Percentiles rank a stretch among this genome's conserved stretches.
Conservation (phyloP, 1,140 invertebrate species). For the Macrocentrus cingulum region DNA sequence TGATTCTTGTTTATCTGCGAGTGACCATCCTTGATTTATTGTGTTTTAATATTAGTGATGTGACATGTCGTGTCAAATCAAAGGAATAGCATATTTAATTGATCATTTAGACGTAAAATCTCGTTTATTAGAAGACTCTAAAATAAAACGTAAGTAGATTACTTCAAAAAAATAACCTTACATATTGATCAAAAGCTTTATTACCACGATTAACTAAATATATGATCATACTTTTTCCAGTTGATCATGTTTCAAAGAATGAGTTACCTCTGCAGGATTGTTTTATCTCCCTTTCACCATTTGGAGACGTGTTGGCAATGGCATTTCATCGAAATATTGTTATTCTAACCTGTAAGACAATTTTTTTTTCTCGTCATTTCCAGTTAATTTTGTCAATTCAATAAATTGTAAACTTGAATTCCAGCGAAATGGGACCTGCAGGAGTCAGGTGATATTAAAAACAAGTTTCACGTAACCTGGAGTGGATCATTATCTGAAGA, state of each 20-base stretch:
- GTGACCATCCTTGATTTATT: too few relatives aligned
- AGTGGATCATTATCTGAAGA: constrained; percentile 50
- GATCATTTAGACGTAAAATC: constrained; percentile 62
- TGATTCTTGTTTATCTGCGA: too few relatives aligned
- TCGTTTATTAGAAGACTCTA: constrained; percentile 31
- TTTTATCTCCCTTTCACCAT: constrained; percentile 48
- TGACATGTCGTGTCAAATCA: constrained; percentile 70
- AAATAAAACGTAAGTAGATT: constrained; percentile 42
- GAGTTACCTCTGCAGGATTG: constrained; percentile 51
- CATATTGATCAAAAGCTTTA: too few relatives aligned
- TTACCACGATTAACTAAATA: too few relatives aligned
- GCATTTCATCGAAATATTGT: constrained; percentile 51
- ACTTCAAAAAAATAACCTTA: constrained; percentile 19
- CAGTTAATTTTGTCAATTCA: neutral
- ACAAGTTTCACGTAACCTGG: constrained; percentile 57
- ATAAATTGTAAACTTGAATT: constrained; percentile 16
- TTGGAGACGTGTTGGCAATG: constrained; percentile 49
- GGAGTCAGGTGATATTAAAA: constrained; percentile 55
- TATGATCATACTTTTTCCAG: too few relatives aligned
- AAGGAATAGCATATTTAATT: constrained; percentile 66
- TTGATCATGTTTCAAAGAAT: constrained; percentile 40
- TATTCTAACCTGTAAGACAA: constrained; percentile 51
- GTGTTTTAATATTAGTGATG: too few relatives aligned
- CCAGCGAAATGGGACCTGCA: constrained; percentile 61
- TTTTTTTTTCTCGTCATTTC: too few relatives aligned